Conservation (phyloP, 2,113 vertebrate species). For the Fulica atra region DNA sequence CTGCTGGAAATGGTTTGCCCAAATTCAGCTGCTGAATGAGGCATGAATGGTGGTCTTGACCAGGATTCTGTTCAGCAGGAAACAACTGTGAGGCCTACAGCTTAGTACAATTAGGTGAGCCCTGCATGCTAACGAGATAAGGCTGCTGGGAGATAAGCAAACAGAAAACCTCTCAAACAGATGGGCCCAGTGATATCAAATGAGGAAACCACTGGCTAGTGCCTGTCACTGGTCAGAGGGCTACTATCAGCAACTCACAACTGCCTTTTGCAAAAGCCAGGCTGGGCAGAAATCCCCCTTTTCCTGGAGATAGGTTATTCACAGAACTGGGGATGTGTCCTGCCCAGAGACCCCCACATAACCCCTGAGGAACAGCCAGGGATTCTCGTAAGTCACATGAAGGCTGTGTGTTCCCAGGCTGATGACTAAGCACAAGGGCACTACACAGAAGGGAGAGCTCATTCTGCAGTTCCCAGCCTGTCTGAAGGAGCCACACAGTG, state of each 20-base stretch:
- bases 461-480: rapidly evolving
- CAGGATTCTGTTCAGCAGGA: not conserved
- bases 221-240: not conserved
- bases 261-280: not conserved
- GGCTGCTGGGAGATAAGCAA: not conserved
- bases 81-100: not conserved
- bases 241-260: not conserved
- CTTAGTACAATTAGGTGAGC: not conserved
- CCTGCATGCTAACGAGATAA: not conserved
- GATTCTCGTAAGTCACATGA: rapidly evolving
- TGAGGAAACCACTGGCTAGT: not conserved
- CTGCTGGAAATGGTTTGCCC: not conserved
- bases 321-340: not conserved
- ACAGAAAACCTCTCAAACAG: not conserved
- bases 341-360: too few relatives aligned
- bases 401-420: not conserved
- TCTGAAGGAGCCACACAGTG: not conserved
- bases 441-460: not conserved
- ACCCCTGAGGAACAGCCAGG: not conserved
- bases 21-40: not conserved
- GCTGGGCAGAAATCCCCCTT: not conserved
- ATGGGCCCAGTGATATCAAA: not conserved
- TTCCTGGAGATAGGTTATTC: not conserved
- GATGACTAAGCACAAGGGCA: not conserved
- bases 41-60: not conserved